Conservation (phyloP, 2,888 invertebrate species). For the Drosophila koepferae region DNA sequence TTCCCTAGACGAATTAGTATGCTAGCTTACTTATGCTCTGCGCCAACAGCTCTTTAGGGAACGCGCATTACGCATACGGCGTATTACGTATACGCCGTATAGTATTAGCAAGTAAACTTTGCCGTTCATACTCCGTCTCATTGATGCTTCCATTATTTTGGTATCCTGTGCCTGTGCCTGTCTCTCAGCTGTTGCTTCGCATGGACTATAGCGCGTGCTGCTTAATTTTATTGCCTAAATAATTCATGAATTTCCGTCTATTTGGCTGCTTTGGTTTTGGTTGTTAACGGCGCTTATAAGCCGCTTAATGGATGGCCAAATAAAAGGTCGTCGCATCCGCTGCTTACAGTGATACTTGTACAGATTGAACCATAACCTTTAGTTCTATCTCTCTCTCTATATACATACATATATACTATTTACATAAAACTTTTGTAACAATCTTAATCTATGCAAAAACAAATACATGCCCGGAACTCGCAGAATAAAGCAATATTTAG, state of each 20-base stretch:
- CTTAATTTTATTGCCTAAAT: constrained; percentile 42
- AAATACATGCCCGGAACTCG: constrained; percentile 19
- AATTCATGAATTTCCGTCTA: constrained; percentile 51
- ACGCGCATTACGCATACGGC: constrained; percentile 43
- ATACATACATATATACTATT: constrained; percentile 36
- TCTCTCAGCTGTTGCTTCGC: constrained; percentile 31
- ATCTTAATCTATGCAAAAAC: constrained; percentile 43
- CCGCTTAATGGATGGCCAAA: constrained; percentile 74
- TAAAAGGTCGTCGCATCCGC: constrained; percentile 65
- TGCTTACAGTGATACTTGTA: constrained; percentile 19
- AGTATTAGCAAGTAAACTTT: constrained; percentile 9
- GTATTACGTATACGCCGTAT: constrained; percentile 45
- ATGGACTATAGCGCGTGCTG: constrained; percentile 5
- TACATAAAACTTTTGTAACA: constrained; percentile 59
- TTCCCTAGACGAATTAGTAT: constrained; percentile 27
- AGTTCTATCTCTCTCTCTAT: neutral
- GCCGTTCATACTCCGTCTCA: neutral
- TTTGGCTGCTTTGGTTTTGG: constrained; percentile 3
- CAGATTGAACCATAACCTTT: constrained; percentile 38
- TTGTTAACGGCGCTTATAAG: constrained; percentile 57
- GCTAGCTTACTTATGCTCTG: constrained; percentile 4
- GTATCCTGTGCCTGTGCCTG: neutral
- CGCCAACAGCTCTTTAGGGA: constrained; percentile 3
- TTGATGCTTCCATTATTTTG: neutral
- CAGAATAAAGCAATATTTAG: constrained; percentile 19